Percentiles rank a stretch among this genome's conserved stretches.
phyloP scores from a whole-genome alignment of 2,888 invertebrate species.

The Automeris io region DNA sequence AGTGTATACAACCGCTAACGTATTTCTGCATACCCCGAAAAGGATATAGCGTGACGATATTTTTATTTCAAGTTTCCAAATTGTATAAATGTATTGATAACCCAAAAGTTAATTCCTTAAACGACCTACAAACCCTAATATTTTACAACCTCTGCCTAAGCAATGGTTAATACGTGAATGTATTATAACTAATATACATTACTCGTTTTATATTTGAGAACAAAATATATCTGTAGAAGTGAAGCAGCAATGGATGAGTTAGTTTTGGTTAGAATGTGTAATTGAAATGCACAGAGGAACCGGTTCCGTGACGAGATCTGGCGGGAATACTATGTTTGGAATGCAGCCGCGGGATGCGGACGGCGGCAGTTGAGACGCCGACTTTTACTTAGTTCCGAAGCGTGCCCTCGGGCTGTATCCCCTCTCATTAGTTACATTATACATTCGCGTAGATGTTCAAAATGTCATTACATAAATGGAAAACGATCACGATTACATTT shows the following conservation, averaged over 20 bases:
- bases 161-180: not conserved
- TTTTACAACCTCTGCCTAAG: not conserved
- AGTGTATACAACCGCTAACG: too few relatives aligned
- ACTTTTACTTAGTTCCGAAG: slow-evolving; percentile 3
- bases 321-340: slow-evolving; percentile 28
- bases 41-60: too few relatives aligned
- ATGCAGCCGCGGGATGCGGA: slow-evolving; percentile 15
- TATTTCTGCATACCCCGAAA: too few relatives aligned
- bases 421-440: too few relatives aligned
- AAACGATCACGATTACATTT: too few relatives aligned
- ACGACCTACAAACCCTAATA: not conserved
- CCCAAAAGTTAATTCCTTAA: slow-evolving; percentile 1
- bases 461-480: too few relatives aligned
- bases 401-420: not conserved
- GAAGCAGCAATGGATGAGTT: slow-evolving; percentile 1
- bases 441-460: too few relatives aligned
- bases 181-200: not conserved
- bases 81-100: too few relatives aligned
- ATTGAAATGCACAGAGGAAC: slow-evolving; percentile 10
- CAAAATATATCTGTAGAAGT: not conserved
- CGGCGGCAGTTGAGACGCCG: slow-evolving; percentile 1
- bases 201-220: not conserved
- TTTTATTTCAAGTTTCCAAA: too few relatives aligned
- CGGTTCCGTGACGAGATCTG: slow-evolving; percentile 19
- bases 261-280: not conserved